phyloP scores from a whole-genome alignment of 2,113 vertebrate species.

The Pseudopodoces humilis region DNA sequence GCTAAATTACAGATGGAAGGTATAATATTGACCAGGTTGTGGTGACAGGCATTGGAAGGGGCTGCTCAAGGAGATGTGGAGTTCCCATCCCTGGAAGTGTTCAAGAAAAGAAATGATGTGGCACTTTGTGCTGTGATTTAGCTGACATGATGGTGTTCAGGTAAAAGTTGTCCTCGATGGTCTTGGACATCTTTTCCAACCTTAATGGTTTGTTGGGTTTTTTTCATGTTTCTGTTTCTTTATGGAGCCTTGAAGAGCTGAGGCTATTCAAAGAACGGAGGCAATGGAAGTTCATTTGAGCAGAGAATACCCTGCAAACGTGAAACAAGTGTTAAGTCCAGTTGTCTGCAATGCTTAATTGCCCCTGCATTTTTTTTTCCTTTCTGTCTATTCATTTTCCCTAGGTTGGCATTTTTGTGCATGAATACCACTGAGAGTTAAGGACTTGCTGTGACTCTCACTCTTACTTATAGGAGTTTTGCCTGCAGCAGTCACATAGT shows the following conservation, averaged over 20 bases:
- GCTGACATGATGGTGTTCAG: neutral
- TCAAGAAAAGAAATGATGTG: neutral
- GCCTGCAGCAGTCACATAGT: conserved; percentile 80
- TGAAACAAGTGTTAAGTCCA: neutral
- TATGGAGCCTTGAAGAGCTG: neutral
- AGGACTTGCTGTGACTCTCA: conserved; percentile 50
- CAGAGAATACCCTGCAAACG: neutral
- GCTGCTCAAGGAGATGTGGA: neutral
- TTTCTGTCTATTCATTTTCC: conserved; percentile 43
- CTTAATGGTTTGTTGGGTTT: neutral
- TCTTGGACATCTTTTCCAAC: neutral
- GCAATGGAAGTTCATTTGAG: neutral
- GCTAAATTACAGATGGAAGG: neutral
- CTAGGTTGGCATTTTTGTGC: conserved; percentile 71
- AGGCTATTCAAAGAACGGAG: neutral
- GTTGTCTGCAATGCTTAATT: conserved; percentile 20
- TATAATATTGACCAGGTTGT: neutral
- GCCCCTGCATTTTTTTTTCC: neutral
- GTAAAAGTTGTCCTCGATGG: fast-evolving
- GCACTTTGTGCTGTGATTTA: neutral
- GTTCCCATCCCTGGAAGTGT: neutral
- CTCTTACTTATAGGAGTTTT: conserved; percentile 74
- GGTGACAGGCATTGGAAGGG: neutral
- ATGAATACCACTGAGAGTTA: conserved; percentile 68
- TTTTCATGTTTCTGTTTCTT: neutral